These are phyloP conservation scores for Lasioglossum calceatum DNA, from an alignment of 2,888 invertebrate genomes.

Conservation along the genomic window DNA sequence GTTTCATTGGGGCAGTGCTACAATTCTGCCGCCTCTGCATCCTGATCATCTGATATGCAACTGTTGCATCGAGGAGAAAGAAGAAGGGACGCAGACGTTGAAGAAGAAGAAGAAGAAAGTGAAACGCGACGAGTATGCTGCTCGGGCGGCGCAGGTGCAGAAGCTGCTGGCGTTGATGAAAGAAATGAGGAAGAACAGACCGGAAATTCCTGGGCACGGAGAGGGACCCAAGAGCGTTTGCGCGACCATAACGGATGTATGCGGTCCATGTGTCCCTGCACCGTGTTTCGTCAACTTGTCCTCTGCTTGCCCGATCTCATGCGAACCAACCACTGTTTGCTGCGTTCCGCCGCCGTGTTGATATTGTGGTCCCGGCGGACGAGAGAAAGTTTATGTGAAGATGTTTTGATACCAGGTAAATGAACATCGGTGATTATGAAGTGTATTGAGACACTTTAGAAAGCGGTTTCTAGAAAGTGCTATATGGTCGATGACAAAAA, in stretches of 20 bases:
- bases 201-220: conserved; percentile 15
- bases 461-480: neutral
- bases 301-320: conserved; percentile 38
- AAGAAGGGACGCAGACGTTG: conserved; percentile 23
- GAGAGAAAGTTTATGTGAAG: neutral
- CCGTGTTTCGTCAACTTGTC: conserved; percentile 24
- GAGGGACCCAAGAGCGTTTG: conserved; percentile 21
- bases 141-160: neutral
- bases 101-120: conserved; percentile 24
- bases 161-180: conserved; percentile 32
- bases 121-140: conserved; percentile 21
- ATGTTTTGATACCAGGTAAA: conserved; percentile 4
- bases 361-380: neutral
- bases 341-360: conserved; percentile 26
- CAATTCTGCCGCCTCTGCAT: conserved; percentile 49
- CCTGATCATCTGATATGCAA: conserved; percentile 55
- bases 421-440: neutral
- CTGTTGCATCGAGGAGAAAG: conserved; percentile 22
- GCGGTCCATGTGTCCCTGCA: neutral
- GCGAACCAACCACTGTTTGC: conserved; percentile 29
- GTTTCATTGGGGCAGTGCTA: conserved; percentile 66
- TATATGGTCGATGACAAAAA: neutral
- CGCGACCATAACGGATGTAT: conserved; percentile 3
- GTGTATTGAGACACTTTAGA: neutral
- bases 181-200: conserved; percentile 38